Evolutionary conservation across 2,888 invertebrate genomes (phyloP), one percentile per base, ranked within the genome.

Genomic region (Leistus spinibarbis): DNA sequence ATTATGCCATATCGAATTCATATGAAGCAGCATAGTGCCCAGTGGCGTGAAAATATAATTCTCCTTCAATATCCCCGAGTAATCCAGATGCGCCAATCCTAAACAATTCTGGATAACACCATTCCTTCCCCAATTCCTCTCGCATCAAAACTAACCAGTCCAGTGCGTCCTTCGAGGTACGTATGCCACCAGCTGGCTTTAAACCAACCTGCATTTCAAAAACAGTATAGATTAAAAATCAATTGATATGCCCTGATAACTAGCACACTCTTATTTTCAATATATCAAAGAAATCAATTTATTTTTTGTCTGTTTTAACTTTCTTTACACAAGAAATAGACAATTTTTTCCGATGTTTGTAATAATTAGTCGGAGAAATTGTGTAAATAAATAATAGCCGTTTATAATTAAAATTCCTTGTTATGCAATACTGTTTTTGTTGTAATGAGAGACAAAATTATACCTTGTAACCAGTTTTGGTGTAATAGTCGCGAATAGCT

Each of bases 101-200:
- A 85, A 99, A 98, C 9, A 95, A 86, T 76, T 90, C 83, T 0
- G 92, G 93, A 7, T 88, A 88, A 65, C 98, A 85, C 98, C 98
- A 99, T 16, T 93, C 91, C 69, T 91, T 86, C 1, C 98, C 99
- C 16, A 99, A 88, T 78, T 96, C 92, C 79, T 91, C 91, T 82
- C 94, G 91, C 7, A 98, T 90, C 76, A 99, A 85, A 3, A 92
- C 89, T 80, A 97, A 87, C 97, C 97, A 99, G 76, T 91, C 88
- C 27, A 98, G 88, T 0, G 96, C 95, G 83, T 99, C 97, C 64
- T 90, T 88, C 0, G 92, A 90, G 0, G 94, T 95, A 78, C 93
- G 90, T 63, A 99, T 95, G 7, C 99, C 99, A 16, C 99, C 99
- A 19, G 99, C 99, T 19, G 99, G 98, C 86, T 99, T 99, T 76